A percentile compares a stretch with the other conserved stretches of the same genome.
Conservation (phyloP, 2,797 vertebrate species). For the Takifugu ocellatus region DNA sequence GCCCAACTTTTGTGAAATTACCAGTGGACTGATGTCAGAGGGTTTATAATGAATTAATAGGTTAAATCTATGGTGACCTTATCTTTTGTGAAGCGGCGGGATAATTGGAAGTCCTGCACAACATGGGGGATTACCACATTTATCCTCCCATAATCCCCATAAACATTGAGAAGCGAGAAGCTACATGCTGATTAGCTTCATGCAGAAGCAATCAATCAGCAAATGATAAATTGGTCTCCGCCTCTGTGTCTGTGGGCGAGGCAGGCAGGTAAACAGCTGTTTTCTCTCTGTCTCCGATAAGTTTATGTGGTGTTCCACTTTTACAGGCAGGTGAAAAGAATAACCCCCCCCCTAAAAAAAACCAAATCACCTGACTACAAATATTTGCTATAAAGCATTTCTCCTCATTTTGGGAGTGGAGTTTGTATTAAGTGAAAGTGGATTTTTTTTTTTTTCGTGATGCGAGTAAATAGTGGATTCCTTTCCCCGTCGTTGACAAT, state of each 20-base stretch:
- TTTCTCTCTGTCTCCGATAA: constrained; percentile 28
- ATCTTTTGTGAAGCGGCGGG: constrained; percentile 64
- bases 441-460: background rate
- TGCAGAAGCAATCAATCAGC: constrained; percentile 72
- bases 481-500: constrained; percentile 64
- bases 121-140: constrained; percentile 70
- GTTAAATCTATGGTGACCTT: constrained; percentile 71
- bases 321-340: constrained; percentile 32
- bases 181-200: constrained; percentile 74
- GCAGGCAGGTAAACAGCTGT: constrained; percentile 49
- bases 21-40: constrained; percentile 43
- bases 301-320: constrained; percentile 24
- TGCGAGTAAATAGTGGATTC: constrained; percentile 60
- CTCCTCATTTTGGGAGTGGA: constrained; percentile 19
- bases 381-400: constrained; percentile 60
- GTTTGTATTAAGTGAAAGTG: background rate
- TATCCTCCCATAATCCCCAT: constrained; percentile 75
- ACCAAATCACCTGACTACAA: constrained; percentile 19
- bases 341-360: constrained; percentile 12
- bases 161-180: constrained; percentile 74
- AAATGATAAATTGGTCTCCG: constrained; percentile 59
- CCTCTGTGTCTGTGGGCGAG: constrained; percentile 54
- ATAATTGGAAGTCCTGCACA: constrained; percentile 74
- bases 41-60: constrained; percentile 70
- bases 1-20: constrained; percentile 54